Evolutionary conservation across 2,888 invertebrate species (phyloP).

Genomic region (Drosophila gaucha): DNA sequence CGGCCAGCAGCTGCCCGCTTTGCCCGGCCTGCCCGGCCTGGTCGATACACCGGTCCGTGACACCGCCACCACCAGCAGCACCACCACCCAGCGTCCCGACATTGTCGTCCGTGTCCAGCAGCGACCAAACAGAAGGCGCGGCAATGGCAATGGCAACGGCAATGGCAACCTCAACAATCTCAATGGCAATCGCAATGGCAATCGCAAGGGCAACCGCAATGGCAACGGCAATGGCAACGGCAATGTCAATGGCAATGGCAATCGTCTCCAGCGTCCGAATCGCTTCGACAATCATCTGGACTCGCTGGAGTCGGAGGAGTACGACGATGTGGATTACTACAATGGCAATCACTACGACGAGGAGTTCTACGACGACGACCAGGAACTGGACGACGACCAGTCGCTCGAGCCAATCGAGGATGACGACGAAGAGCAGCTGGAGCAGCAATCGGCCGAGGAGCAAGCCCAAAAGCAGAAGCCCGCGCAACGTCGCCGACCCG

Average conservation of each 20-base stretch:
- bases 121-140: conserved; percentile 57
- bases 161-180: conserved; percentile 29
- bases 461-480: conserved; percentile 8
- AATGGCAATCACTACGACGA: conserved; percentile 54
- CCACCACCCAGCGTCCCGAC: conserved; percentile 74
- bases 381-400: conserved; percentile 44
- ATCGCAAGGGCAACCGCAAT: conserved; percentile 52
- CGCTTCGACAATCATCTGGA: conserved; percentile 62
- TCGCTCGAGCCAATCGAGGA: conserved; percentile 45
- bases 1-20: conserved; percentile 60
- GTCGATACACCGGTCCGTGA: conserved; percentile 76
- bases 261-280: conserved; percentile 63
- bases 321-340: conserved; percentile 63
- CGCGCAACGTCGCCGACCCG: conserved; percentile 8
- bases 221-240: conserved; percentile 38
- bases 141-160: conserved; percentile 44
- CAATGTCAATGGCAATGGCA: conserved; percentile 49
- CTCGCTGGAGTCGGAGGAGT: conserved; percentile 63
- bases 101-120: conserved; percentile 79
- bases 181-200: conserved; percentile 39
- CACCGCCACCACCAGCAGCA: conserved; percentile 35
- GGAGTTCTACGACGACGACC: conserved; percentile 50
- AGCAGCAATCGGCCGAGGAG: conserved; percentile 32
- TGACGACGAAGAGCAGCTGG: conserved; percentile 50
- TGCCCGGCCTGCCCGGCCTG: conserved; percentile 64